Percentiles rank a stretch among this genome's conserved stretches.
Evolutionary conservation across 2,888 invertebrate genomes (phyloP).

Genomic region (Pyrgus malvae): DNA sequence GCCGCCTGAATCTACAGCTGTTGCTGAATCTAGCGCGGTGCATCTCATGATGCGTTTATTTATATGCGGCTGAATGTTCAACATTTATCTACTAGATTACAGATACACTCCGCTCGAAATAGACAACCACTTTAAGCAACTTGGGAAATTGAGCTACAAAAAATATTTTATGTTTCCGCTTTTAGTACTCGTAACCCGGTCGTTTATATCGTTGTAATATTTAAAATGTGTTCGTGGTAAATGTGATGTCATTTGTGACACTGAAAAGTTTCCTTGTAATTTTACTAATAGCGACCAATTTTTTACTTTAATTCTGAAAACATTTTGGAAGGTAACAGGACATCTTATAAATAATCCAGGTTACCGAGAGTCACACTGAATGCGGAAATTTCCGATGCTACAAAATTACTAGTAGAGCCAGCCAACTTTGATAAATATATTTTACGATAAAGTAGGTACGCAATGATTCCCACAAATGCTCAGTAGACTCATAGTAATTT

Average conservation of each 20-base stretch:
- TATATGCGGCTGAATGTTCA: constrained; percentile 43
- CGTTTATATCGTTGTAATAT: constrained; percentile 3
- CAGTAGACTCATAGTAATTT: too few species aligned
- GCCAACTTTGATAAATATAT: too few species aligned
- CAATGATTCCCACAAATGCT: too few species aligned
- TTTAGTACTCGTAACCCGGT: constrained; percentile 1
- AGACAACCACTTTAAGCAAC: constrained; percentile 23
- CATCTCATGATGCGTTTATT: constrained; percentile 66
- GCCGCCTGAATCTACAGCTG: constrained; percentile 71
- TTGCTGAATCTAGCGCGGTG: constrained; percentile 69
- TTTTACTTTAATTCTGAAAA: not conserved
- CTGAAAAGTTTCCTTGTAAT: constrained; percentile 12
- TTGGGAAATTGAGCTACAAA: constrained; percentile 11
- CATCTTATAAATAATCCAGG: too few species aligned
- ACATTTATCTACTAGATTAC: constrained; percentile 45
- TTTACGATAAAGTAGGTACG: too few species aligned
- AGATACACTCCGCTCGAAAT: constrained; percentile 27
- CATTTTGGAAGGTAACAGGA: not conserved
- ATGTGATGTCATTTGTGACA: constrained; percentile 3
- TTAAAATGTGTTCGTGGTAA: constrained; percentile 8
- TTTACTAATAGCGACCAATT: not conserved
- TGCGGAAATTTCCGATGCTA: too few species aligned
- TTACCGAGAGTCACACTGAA: too few species aligned
- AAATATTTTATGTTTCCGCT: constrained; percentile 18
- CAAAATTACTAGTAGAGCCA: too few species aligned